Conservation (phyloP, 2,113 vertebrate species). For the Acrocephalus kingi region DNA sequence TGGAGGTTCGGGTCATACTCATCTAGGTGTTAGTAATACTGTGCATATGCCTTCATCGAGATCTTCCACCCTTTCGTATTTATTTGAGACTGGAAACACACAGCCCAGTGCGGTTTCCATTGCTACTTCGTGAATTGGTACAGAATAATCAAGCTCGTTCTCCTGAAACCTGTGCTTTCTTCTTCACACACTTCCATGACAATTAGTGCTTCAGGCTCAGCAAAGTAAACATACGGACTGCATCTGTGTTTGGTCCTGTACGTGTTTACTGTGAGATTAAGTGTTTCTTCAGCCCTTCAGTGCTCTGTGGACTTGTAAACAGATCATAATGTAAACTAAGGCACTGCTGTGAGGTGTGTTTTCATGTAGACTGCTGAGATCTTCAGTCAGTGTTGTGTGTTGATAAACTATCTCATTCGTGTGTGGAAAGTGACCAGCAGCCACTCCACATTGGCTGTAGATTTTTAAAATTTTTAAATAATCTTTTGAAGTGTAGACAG, state of each 20-base stretch:
- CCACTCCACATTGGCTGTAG: neutral
- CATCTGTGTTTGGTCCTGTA: neutral
- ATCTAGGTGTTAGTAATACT: rapidly evolving
- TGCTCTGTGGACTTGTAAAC: neutral
- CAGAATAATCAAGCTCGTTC: neutral
- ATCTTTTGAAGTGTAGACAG: neutral
- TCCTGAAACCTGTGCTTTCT: neutral
- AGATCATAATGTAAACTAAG: neutral
- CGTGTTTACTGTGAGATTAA: neutral
- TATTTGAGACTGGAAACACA: neutral
- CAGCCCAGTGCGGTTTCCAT: neutral
- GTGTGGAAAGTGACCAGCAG: neutral
- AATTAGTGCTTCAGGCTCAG: neutral
- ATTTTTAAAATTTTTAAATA: neutral
- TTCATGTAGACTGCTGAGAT: neutral
- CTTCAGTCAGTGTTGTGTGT: neutral
- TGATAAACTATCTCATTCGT: neutral
- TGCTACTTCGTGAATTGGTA: neutral
- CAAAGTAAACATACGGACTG: neutral
- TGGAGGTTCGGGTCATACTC: rapidly evolving
- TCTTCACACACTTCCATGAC: neutral
- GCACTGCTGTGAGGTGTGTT: neutral
- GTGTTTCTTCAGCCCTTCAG: neutral
- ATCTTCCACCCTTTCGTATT: neutral
- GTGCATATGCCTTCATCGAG: rapidly evolving